Conservation (phyloP, 1,140 invertebrate species). For the Ruditapes philippinarum region DNA sequence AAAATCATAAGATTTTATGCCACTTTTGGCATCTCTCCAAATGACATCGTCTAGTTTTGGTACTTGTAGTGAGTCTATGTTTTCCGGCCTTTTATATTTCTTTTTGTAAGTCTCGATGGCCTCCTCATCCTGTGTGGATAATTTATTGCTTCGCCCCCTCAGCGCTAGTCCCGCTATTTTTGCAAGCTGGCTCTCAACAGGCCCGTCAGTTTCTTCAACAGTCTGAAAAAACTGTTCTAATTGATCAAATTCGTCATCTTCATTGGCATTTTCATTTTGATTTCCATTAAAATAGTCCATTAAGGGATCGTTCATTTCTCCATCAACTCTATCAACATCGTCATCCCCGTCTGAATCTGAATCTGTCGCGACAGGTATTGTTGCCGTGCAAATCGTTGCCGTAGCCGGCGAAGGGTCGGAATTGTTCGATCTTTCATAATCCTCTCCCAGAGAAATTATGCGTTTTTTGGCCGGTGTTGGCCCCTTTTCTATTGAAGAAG, state of each 20-base stretch:
- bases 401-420: not conserved
- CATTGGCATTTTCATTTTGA: not conserved
- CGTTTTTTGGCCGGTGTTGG: slow-evolving; percentile 3
- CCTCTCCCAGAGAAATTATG: slow-evolving; percentile 9
- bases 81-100: slow-evolving; percentile 8
- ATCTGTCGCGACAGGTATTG: not conserved
- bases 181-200: slow-evolving; percentile 9
- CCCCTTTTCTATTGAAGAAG: not conserved
- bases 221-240: slow-evolving; percentile 25
- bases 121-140: not conserved
- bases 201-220: slow-evolving; percentile 26
- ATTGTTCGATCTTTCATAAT: slow-evolving; percentile 12
- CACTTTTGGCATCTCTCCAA: slow-evolving; percentile 23
- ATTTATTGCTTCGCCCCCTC: slow-evolving; percentile 5
- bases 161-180: slow-evolving; percentile 24
- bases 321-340: not conserved
- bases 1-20: slow-evolving; percentile 12
- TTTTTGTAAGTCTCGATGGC: slow-evolving; percentile 7
- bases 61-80: not conserved
- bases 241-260: not conserved
- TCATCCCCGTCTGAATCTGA: slow-evolving; percentile 6
- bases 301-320: slow-evolving; percentile 9
- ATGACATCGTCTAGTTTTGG: slow-evolving; percentile 5
- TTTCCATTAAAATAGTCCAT: slow-evolving; percentile 11
- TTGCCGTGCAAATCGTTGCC: not conserved